Evolutionary conservation across 1,140 invertebrate species (phyloP).

Genomic region (Drosophila sp.): DNA sequence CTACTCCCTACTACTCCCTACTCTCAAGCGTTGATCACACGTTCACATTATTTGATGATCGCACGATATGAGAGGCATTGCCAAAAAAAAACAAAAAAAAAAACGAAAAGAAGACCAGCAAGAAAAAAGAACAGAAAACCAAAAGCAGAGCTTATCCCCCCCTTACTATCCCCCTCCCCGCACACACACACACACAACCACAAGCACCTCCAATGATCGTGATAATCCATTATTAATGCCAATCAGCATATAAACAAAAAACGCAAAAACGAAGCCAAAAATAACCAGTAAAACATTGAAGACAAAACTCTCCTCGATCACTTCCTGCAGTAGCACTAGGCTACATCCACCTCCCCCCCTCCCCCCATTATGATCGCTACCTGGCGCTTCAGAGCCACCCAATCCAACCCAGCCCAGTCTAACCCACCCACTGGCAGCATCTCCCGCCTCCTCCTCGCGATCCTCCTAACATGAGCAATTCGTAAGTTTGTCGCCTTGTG

Average conservation of each 20-base stretch:
- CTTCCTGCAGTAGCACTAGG: constrained; percentile 45
- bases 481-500: constrained; percentile 78
- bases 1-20: not conserved
- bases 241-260: constrained; percentile 78
- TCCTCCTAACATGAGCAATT: constrained; percentile 74
- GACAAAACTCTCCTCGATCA: constrained; percentile 21
- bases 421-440: constrained; percentile 22
- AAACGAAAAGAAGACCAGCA: not conserved
- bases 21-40: constrained; percentile 76
- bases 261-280: constrained; percentile 18
- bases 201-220: constrained; percentile 55
- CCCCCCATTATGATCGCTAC: constrained; percentile 61
- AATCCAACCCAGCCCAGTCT: constrained; percentile 8
- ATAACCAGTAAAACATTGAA: constrained; percentile 39
- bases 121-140: constrained; percentile 35
- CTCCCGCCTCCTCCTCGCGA: constrained; percentile 6
- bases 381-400: constrained; percentile 59
- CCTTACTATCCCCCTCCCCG: constrained; percentile 23
- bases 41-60: constrained; percentile 83
- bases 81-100: constrained; percentile 48
- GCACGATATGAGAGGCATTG: constrained; percentile 73
- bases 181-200: constrained; percentile 8
- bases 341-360: not conserved
- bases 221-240: constrained; percentile 83
- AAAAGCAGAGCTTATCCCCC: constrained; percentile 70